phyloP scores from a whole-genome alignment of 2,113 vertebrate genomes.

The Coryphaenoides rupestris region DNA sequence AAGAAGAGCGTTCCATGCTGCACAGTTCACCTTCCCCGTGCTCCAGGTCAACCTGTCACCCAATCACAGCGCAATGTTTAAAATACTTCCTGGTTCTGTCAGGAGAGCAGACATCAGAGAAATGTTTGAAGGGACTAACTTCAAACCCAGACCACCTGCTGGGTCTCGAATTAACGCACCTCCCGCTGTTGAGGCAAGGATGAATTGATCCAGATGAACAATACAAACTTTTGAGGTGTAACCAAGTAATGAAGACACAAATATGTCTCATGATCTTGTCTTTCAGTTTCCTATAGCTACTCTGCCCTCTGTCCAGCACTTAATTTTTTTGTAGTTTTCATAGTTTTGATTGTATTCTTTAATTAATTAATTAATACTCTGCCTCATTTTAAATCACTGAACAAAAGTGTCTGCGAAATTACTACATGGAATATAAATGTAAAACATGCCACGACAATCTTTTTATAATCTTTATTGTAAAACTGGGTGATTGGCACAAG shows the following conservation, averaged over 20 bases:
- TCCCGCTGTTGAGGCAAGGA: conserved; percentile 5
- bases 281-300: too few relatives aligned
- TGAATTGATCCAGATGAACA: neutral
- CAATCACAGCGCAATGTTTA: conserved; percentile 64
- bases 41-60: conserved; percentile 14
- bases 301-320: too few relatives aligned
- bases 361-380: too few relatives aligned
- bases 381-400: too few relatives aligned
- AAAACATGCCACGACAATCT: neutral
- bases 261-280: too few relatives aligned
- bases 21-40: conserved; percentile 12
- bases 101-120: conserved; percentile 44
- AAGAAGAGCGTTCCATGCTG: conserved; percentile 15
- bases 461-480: conserved; percentile 42
- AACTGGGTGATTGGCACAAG: neutral
- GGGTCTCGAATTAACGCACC: neutral
- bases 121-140: conserved; percentile 30
- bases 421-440: too few relatives aligned
- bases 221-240: neutral
- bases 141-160: conserved; percentile 22
- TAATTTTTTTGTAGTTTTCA: too few relatives aligned
- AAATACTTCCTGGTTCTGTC: conserved; percentile 35
- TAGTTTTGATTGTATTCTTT: too few relatives aligned
- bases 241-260: too few relatives aligned
- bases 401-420: too few relatives aligned